phyloP scores from a whole-genome alignment of 2,888 invertebrate species.

The Glomeris marginata region DNA sequence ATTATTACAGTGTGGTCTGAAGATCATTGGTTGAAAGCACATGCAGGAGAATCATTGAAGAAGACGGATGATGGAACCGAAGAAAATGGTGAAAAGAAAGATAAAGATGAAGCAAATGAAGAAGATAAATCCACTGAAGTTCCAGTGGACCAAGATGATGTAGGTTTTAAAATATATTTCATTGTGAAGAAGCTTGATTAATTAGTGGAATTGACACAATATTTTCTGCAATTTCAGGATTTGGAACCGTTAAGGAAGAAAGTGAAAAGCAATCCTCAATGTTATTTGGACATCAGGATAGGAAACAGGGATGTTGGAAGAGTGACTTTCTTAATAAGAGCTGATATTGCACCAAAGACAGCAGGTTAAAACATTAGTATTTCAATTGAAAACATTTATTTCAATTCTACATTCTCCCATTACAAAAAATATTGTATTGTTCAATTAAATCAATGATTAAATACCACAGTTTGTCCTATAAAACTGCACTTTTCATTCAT shows the following conservation, averaged over 20 bases:
- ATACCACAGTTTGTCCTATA: too few species aligned
- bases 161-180: conserved; percentile 2
- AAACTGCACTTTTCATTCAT: too few species aligned
- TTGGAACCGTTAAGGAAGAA: conserved; percentile 24
- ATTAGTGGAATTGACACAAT: too few species aligned
- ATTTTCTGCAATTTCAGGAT: too few species aligned
- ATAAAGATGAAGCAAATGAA: conserved; percentile 29
- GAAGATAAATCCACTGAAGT: conserved; percentile 28
- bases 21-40: conserved; percentile 94
- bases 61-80: conserved; percentile 13
- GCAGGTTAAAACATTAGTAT: conserved; percentile 32
- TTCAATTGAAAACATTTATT: background rate
- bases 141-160: conserved; percentile 18
- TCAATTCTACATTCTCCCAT: background rate
- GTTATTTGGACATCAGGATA: conserved; percentile 87
- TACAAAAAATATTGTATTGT: too few species aligned
- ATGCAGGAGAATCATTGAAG: conserved; percentile 56
- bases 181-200: too few species aligned
- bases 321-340: conserved; percentile 76
- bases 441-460: too few species aligned
- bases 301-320: conserved; percentile 77
- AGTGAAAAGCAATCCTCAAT: conserved; percentile 47
- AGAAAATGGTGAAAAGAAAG: conserved; percentile 18
- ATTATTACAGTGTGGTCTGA: conserved; percentile 73
- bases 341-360: conserved; percentile 88